These are phyloP conservation scores for Acanthoscelides obtectus DNA, from an alignment of 2,888 invertebrate genomes.

Conservation along the genomic window DNA sequence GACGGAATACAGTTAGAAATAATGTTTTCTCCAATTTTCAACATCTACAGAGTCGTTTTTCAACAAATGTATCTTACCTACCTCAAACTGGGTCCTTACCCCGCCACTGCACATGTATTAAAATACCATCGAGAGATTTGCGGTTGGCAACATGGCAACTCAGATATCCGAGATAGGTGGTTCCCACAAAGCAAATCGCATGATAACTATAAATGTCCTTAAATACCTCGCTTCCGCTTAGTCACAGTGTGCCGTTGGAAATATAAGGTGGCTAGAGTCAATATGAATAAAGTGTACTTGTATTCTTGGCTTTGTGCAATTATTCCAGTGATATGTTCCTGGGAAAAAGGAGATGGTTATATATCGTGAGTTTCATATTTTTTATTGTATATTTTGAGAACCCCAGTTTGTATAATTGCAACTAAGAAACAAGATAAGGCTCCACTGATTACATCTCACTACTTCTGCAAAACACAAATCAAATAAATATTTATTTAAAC, in stretches of 20 bases:
- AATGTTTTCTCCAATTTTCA: too few species aligned
- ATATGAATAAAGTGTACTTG: background rate
- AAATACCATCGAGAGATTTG: too few species aligned
- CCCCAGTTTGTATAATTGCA: too few species aligned
- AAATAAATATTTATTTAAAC: too few species aligned
- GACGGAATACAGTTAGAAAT: too few species aligned
- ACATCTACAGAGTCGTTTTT: too few species aligned
- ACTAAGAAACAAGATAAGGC: too few species aligned
- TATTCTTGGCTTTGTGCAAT: background rate
- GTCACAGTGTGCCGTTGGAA: background rate
- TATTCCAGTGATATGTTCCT: background rate
- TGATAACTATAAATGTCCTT: background rate
- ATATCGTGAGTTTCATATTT: background rate
- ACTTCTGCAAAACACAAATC: too few species aligned
- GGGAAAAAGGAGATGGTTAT: background rate
- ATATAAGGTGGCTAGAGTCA: background rate
- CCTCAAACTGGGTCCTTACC: too few species aligned
- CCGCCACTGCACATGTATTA: too few species aligned
- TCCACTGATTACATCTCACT: too few species aligned
- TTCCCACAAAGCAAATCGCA: background rate
- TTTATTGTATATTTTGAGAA: background rate
- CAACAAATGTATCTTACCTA: too few species aligned
- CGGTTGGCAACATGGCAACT: background rate
- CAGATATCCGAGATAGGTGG: background rate
- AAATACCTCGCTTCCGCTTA: background rate